Evolutionary conservation across 2,113 vertebrate species (phyloP), one percentile per base, ranked within the genome.

Genomic region (Malurus cyaneus): DNA sequence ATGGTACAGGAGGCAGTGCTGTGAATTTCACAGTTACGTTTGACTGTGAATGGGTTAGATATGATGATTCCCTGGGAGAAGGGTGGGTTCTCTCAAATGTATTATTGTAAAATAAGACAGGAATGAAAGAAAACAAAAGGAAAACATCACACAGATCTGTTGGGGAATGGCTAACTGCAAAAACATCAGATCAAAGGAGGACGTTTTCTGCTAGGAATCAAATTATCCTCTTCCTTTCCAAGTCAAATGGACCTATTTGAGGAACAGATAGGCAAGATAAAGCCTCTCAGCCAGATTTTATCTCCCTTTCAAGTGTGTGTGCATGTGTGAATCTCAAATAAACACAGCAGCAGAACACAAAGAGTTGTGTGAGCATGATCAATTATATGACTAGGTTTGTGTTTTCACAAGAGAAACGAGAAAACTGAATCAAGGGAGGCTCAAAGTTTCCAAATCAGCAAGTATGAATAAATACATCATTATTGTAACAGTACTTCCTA

Each of bases 201-300:
- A 81, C 0, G 6, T 73, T 90, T 92, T 89, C 79, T 93, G 32
- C 78, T 80, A 90, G 65, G 69, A 90, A 88, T 92, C 47, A 84
- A 94, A 96, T 93, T 83, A 86, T 96, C 56, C 31, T 89, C 81
- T 94, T 95, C 93, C 82, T 93, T 93, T 95, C 93, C 61, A 84
- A 93, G 88, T 93, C 85, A 96, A 92, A 95, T 86, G 57, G 71
- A 72, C 44, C 34, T 25, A 60, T 93, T 36, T 94, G 76, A 94
- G 85, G 52, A 89, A 80, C 21, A 80, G 74, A 88, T 62, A 94
- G 79, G 76, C 50, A 77, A 95, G 85, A 89, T 92, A 93, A 85
- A 93, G 44, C 47, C 36, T 88, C 76, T 67, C 21, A 89, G 59
- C 17, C 76, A 73, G 64, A 80, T 88, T 93, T 94, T 93, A 92